Evolutionary conservation across 2,888 invertebrate genomes (phyloP), one percentile per base, ranked within the genome.

Genomic region (Drosophila acutilabella): DNA sequence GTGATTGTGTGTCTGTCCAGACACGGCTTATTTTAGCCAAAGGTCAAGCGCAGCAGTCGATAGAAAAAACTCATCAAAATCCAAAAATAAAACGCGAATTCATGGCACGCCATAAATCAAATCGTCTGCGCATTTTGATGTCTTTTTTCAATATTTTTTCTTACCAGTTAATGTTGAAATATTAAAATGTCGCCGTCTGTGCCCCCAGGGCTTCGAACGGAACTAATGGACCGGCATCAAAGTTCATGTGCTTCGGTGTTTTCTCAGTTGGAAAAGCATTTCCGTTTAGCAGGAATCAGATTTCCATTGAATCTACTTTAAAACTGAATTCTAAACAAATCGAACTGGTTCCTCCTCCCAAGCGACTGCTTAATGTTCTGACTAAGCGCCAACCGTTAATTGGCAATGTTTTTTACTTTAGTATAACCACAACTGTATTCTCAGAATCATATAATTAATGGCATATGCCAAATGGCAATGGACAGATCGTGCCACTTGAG

Each of bases 11-110:
- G 68, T 16, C 50, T 47, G 60, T 50, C 74, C 88, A 83, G 83
- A 82, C 82, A 57, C 64, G 70, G 67, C 78, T 86, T 80, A 70
- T 82, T 74, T 77, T 77, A 78, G 75, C 71, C 66, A 83, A 88
- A 88, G 83, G 88, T 83, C 88, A 88, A 80, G 74, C 71, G 62
- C 74, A 72, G 51, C 58, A 36, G 60, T 73, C 64, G 62, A 68
- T 73, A 71, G 79, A 61, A 56, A 74, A 30, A 72, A 59, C 69
- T 61, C 73, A 77, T 77, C 78, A 67, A 77, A 80, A 61, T 53
- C 69, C 59, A 85, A 61, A 81, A 71, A 84, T 62, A 67, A 50
- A 76, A 54, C 50, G 52, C 69, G 20, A 41, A 74, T 56, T 74
- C 72, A 60, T 26, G 44, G 56, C 58, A 64, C 36, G 60, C 64